phyloP scores from a whole-genome alignment of 2,797 vertebrate genomes.

The Steatocranus sp. region DNA sequence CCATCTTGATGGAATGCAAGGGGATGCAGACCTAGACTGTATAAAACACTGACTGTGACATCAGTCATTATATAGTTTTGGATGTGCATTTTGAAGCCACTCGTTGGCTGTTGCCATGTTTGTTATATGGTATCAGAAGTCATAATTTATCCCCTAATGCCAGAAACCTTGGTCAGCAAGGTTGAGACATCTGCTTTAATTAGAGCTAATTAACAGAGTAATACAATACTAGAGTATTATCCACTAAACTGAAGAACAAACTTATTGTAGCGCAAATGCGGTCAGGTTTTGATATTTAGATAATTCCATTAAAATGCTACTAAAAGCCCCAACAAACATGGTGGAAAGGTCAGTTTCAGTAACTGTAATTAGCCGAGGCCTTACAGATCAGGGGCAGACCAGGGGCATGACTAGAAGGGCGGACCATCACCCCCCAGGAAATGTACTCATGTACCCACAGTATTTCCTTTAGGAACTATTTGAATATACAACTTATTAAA shows the following conservation, averaged over 20 bases:
- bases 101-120: background rate
- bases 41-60: background rate
- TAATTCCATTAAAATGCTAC: background rate
- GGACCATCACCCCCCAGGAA: background rate
- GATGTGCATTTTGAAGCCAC: background rate
- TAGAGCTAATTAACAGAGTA: background rate
- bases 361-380: background rate
- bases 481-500: background rate
- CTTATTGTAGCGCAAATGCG: background rate
- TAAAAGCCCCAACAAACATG: background rate
- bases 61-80: background rate
- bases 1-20: background rate
- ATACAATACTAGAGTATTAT: background rate
- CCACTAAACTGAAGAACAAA: background rate
- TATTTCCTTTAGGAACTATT: background rate
- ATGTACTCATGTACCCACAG: background rate
- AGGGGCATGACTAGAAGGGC: background rate
- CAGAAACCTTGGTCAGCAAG: background rate
- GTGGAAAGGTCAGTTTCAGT: background rate
- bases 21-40: background rate
- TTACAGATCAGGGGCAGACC: background rate
- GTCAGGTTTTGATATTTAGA: background rate
- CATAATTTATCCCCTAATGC: background rate
- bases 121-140: rapidly evolving
- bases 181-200: background rate